Conservation (phyloP, 1,140 invertebrate species). For the Steinernema khuongi region DNA sequence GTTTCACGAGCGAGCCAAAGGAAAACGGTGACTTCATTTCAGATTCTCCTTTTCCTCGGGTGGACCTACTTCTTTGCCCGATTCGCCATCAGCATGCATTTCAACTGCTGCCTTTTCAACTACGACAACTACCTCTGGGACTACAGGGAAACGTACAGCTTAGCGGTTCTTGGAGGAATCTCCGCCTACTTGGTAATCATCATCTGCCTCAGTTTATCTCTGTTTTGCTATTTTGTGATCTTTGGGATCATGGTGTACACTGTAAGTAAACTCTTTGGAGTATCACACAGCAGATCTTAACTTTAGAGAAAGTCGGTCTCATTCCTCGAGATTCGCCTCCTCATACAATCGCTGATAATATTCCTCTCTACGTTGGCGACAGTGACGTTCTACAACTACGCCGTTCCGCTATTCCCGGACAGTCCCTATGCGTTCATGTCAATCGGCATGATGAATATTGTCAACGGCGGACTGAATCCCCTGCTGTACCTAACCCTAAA, state of each 20-base stretch:
- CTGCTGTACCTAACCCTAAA: neutral
- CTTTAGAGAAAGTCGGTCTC: neutral
- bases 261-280: neutral
- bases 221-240: neutral
- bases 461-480: neutral
- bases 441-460: neutral
- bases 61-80: neutral
- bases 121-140: neutral
- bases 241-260: neutral
- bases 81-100: neutral
- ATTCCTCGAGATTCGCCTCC: neutral
- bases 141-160: neutral
- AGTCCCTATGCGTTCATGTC: neutral
- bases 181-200: neutral
- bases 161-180: neutral
- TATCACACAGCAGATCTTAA: neutral
- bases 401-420: neutral
- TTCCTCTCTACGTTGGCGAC: neutral
- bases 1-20: too few species aligned
- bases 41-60: neutral
- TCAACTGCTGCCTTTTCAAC: neutral
- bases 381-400: constrained; percentile 12
- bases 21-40: too few species aligned
- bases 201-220: neutral
- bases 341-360: neutral